These are phyloP conservation scores for Linurgus olivaceus DNA, from an alignment of 2,797 vertebrate genomes.

Conservation along the genomic window DNA sequence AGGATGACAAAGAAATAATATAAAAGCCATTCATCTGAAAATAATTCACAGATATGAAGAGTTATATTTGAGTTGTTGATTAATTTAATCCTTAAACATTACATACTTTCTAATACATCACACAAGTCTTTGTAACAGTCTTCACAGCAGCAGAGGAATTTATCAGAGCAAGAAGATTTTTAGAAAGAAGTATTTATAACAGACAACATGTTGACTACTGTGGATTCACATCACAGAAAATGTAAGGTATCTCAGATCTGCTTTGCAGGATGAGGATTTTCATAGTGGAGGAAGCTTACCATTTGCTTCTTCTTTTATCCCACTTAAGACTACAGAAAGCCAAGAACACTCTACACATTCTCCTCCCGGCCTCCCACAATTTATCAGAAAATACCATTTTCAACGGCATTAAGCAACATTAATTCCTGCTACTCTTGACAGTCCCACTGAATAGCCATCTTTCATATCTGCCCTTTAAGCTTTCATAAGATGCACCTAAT, in stretches of 20 bases:
- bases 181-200: not conserved
- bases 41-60: not conserved
- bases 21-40: not conserved
- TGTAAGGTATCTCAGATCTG: not conserved
- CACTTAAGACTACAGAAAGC: not conserved
- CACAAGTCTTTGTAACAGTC: not conserved
- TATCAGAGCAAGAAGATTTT: not conserved
- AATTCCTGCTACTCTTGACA: not conserved
- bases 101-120: not conserved
- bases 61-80: not conserved
- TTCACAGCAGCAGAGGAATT: not conserved
- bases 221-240: not conserved
- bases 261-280: not conserved
- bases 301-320: not conserved
- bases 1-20: constrained; percentile 6
- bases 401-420: not conserved
- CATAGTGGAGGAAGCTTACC: not conserved
- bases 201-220: not conserved
- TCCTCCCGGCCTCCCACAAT: not conserved
- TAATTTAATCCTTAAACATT: not conserved
- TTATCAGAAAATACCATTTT: not conserved
- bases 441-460: not conserved
- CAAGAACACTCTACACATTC: not conserved
- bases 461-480: not conserved
- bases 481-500: not conserved